Base-by-base conservation (phyloP, 30 jellyfish, hydroid and myxozoan genomes). In the Haliclystus octoradiatus region DNA sequence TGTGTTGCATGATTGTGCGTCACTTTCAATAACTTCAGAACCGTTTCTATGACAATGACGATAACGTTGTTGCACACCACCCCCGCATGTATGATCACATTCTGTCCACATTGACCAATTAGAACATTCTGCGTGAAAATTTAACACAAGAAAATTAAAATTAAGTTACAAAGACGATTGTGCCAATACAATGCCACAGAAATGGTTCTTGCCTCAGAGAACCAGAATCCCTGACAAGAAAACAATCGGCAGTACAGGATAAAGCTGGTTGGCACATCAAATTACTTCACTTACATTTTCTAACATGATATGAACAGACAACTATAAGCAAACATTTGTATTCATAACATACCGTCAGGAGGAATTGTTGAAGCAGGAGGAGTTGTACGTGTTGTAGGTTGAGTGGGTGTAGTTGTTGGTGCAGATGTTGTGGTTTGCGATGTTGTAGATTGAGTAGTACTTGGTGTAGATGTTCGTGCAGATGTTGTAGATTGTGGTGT, bases 71-170 rank as follows among this genome's bases (percentile, higher is more conserved):
- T 89, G 98, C n/a, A 75, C 52, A 25, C 98, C 98, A 33, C 93
- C 93, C 7, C 88, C 93, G 60, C 98, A 89, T 15, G 93, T 70
- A 29, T 34, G 65, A 3, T 93, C 50, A 63, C 97, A 88, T 31
- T 81, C 93, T 29, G 86, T 33, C 98, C 98, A 89, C 27, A 63
- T 61, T 14, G 63, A 50, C 98, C 98, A 89, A 0, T 19, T 51
- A 26, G 84, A 81, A 33, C 95, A 89, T 28, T 57, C 98, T 89
- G 47, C 27, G n/a, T n/a, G n/a, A n/a, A n/a, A n/a, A n/a, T n/a
- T n/a, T n/a, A n/a, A n/a, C n/a, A n/a, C n/a, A n/a, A n/a, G n/a
- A n/a, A n/a, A n/a, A n/a, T n/a, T n/a, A n/a, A n/a, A n/a, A n/a
- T n/a, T n/a, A n/a, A n/a, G n/a, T n/a, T n/a, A n/a, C n/a, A n/a